These are phyloP conservation scores for Diprion similis DNA, from an alignment of 1,140 invertebrate genomes.

Conservation along the genomic window DNA sequence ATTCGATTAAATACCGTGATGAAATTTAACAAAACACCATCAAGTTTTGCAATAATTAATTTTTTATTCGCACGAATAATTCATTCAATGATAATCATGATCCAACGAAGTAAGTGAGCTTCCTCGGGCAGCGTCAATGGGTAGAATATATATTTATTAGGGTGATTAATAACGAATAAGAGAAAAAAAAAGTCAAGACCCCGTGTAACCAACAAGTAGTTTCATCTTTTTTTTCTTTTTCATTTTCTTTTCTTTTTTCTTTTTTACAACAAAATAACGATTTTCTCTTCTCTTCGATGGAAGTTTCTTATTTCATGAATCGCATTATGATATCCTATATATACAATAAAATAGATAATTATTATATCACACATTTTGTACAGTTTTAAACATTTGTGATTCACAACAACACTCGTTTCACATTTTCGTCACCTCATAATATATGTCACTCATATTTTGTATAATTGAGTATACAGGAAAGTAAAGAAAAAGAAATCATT, in stretches of 20 bases:
- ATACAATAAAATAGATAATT: constrained; percentile 43
- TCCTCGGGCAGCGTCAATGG: constrained; percentile 29
- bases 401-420: too few species aligned
- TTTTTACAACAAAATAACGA: constrained; percentile 56
- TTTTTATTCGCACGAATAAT: constrained; percentile 14
- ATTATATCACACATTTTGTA: constrained; percentile 56
- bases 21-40: background rate
- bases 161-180: constrained; percentile 40
- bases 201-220: constrained; percentile 43
- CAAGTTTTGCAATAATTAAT: background rate
- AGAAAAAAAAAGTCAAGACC: constrained; percentile 41
- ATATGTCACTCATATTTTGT: too few species aligned
- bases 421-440: too few species aligned
- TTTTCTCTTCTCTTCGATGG: constrained; percentile 32
- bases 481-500: too few species aligned
- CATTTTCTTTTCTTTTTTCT: constrained; percentile 42
- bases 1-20: constrained; percentile 14
- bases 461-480: background rate
- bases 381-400: constrained; percentile 28
- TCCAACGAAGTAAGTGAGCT: constrained; percentile 12
- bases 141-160: constrained; percentile 31
- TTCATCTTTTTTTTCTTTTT: constrained; percentile 24
- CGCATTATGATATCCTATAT: constrained; percentile 34
- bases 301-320: constrained; percentile 25
- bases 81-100: background rate